Conservation (phyloP, 2,113 vertebrate species). For the Otocyon megalotis region DNA sequence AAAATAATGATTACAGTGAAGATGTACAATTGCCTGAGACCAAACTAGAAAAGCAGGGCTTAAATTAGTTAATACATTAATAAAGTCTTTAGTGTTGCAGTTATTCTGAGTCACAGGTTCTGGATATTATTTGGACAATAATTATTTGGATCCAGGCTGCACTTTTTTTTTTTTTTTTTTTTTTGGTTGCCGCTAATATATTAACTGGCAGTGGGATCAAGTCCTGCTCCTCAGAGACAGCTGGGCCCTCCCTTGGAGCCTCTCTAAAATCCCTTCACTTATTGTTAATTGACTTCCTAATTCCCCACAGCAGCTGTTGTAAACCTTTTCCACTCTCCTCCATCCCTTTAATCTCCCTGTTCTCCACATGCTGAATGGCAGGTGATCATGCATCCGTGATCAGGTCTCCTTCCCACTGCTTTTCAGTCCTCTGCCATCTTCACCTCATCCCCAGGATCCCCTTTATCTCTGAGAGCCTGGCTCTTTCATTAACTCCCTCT, state of each 20-base stretch:
- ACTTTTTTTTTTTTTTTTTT: background rate
- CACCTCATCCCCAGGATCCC: background rate
- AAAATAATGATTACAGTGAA: slow-evolving; percentile 28
- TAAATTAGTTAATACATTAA: background rate
- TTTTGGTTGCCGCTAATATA: slow-evolving; percentile 48
- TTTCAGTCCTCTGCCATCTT: background rate
- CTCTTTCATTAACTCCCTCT: background rate
- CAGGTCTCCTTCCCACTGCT: background rate
- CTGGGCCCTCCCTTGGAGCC: slow-evolving; percentile 42
- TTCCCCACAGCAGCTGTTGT: slow-evolving; percentile 60
- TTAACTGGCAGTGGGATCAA: slow-evolving; percentile 52
- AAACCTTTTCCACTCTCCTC: background rate
- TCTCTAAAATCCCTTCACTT: slow-evolving; percentile 36
- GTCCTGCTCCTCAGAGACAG: slow-evolving; percentile 35
- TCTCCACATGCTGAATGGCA: background rate
- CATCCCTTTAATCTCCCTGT: slow-evolving; percentile 53
- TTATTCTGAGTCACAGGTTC: background rate
- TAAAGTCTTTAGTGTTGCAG: background rate
- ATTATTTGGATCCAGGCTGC: background rate
- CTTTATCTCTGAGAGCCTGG: background rate
- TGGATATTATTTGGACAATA: slow-evolving; percentile 1
- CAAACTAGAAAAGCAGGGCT: slow-evolving; percentile 21
- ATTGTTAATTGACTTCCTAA: slow-evolving; percentile 73
- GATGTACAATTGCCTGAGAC: background rate
- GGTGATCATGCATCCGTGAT: background rate